Base-by-base conservation (phyloP, 2,888 invertebrate genomes). In the Hoplodrina blanda region DNA sequence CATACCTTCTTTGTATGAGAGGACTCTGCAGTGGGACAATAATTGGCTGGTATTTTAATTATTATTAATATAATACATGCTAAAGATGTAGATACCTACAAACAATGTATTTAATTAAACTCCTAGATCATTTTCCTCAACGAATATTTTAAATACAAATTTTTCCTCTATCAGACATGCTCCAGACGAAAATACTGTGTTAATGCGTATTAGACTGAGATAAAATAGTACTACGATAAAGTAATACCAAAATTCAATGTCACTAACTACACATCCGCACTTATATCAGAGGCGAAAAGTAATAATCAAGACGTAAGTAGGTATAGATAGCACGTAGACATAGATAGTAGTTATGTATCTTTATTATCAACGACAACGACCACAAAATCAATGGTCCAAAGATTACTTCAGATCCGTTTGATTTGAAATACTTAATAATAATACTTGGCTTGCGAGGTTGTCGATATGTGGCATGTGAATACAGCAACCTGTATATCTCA, bases 101-200 rank as follows among this genome's bases (percentile, higher is more conserved):
- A 41, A 46, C 8, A 52, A 5, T 11, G 19, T 11, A 11, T n/a
- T 37, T 46, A 17, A n/a, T 50, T 46, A 54, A 20, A n/a, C 2
- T 19, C 4, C 15, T 15, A 49, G 53, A 19, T 10, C 0, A 55
- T 62, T 66, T 60, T 74, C 59, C 62, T 61, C 5, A 62, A 62
- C 19, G 0, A 49, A 30, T 46, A 50, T 76, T 53, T 44, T 44
- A 2, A 56, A 57, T 37, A 8, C 49, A 41, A n/a, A 30, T 17
- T 11, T 76, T 76, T 69, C 61, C 81, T 62, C 11, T 1, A 62
- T 53, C 65, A 82, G 82, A 80, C 79, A 62, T n/a, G 30, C 46
- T 66, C 66, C 50, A 82, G 79, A 82, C 79, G 52, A 67, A 67
- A 68, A 63, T 30, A 56, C 44, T 52, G 20, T 57, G 13, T 17